Evolutionary conservation across 2,888 invertebrate species (phyloP).

Genomic region (Andrena minutula): DNA sequence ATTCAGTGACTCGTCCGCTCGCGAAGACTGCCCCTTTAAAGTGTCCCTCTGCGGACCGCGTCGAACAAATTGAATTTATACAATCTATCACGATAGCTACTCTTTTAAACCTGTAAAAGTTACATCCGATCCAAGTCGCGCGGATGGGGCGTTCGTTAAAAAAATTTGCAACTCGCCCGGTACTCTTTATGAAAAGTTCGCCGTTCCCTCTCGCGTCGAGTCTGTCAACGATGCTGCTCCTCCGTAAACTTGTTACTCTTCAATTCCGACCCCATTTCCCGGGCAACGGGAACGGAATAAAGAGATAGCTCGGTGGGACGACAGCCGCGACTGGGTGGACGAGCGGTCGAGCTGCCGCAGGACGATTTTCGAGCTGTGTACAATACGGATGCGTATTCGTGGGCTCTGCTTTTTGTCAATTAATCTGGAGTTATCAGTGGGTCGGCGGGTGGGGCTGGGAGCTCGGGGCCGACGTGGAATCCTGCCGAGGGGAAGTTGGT

Average conservation of each 20-base stretch:
- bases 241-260: slow-evolving; percentile 41
- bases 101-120: too few relatives aligned
- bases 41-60: background rate
- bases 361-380: slow-evolving; percentile 55
- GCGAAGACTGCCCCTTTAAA: background rate
- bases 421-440: slow-evolving; percentile 74
- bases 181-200: background rate
- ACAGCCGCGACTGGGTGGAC: background rate
- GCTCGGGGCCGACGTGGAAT: slow-evolving; percentile 14
- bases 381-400: slow-evolving; percentile 59
- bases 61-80: background rate
- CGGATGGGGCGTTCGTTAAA: background rate
- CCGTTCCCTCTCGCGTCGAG: background rate
- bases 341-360: slow-evolving; percentile 1
- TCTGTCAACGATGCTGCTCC: background rate
- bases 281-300: slow-evolving; percentile 33
- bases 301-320: slow-evolving; percentile 23
- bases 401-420: slow-evolving; percentile 74
- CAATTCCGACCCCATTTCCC: slow-evolving; percentile 26
- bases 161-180: background rate
- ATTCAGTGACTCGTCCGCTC: too few relatives aligned
- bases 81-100: too few relatives aligned
- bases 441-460: slow-evolving; percentile 31
- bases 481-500: slow-evolving; percentile 65
- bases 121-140: background rate